Evolutionary conservation across 2,888 invertebrate species (phyloP), one percentile per base, ranked within the genome.

Genomic region (Pogonocherus hispidulus): DNA sequence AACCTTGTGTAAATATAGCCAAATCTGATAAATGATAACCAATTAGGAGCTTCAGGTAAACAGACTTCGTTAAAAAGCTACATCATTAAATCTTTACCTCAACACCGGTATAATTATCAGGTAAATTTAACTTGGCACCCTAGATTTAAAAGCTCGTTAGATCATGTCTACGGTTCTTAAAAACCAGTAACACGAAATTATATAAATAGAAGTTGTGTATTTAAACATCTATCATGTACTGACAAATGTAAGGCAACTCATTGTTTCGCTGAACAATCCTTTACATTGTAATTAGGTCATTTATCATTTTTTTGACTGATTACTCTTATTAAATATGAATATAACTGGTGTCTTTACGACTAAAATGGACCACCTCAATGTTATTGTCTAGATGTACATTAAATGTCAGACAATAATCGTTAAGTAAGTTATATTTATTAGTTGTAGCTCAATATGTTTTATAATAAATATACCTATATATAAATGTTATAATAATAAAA

Each of bases 111-210:
- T 56, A 68, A 68, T 68, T 62, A 68, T 41, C 47, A 54, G 46
- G 54, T 68, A 56, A 64, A 64, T 64, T 68, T 63, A 60, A 68
- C 68, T 68, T 64, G 65, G 52, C 64, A 62, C 49, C 66, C 67
- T 41, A 32, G 49, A 41, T 37, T 65, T 55, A 68, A 68, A 65
- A 62, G 37, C 41, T 65, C 68, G 64, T 68, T 65, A 65, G 44
- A 56, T 6, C 16, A 18, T 35, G 32, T 51, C 23, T 16, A 14
- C n/a, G 23, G 23, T 22, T 22, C 14, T 51, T 51, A n/a, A n/a
- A n/a, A n/a, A n/a, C 6, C 23, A 23, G 14, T 51, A 23, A 54
- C n/a, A 63, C 32, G 32, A 32, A 32, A 32, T 32, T 32, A 32
- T 11, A 32, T 32, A 32, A 32, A 32, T 32, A 32, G 32, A 32